Evolutionary conservation across 53 echinoderm and acorn worm species (phyloP).

Genomic region (Apostichopus leukothele): DNA sequence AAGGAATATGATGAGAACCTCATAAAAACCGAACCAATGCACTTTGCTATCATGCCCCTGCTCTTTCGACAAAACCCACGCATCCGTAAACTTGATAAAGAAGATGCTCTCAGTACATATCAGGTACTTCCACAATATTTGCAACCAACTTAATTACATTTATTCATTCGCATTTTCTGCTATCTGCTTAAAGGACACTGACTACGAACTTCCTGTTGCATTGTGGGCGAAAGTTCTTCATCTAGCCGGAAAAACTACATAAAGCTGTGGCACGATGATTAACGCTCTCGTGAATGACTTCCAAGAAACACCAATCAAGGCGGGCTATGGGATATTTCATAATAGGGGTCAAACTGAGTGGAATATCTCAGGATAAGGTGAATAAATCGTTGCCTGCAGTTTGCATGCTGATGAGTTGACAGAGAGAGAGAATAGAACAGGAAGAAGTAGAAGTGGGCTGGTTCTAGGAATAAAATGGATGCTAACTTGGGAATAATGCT

Average conservation of each 20-base stretch:
- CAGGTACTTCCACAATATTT: not conserved
- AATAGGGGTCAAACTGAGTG: not conserved
- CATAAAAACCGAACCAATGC: not conserved
- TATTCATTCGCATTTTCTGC: constrained; percentile 6
- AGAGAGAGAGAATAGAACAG: too few relatives aligned
- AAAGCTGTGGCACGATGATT: constrained; percentile 25
- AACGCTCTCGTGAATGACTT: not conserved
- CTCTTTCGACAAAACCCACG: not conserved
- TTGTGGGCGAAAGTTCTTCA: constrained; percentile 24
- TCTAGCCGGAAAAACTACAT: constrained; percentile 31
- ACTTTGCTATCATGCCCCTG: not conserved
- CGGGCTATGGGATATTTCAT: not conserved
- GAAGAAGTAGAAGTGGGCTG: too few relatives aligned
- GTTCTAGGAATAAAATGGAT: too few relatives aligned
- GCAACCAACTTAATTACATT: constrained; percentile 14
- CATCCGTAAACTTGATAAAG: not conserved
- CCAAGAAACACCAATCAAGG: constrained; percentile 11
- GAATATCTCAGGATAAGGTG: too few relatives aligned
- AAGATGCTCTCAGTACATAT: not conserved
- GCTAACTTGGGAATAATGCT: too few relatives aligned
- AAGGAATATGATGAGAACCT: not conserved
- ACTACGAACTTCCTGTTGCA: constrained; percentile 35
- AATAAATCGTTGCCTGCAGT: too few relatives aligned
- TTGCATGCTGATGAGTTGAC: too few relatives aligned
- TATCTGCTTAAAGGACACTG: not conserved